A percentile compares a stretch with the other conserved stretches of the same genome.
phyloP scores from a whole-genome alignment of 2,797 vertebrate species.

The Lutjanus campechanus region DNA sequence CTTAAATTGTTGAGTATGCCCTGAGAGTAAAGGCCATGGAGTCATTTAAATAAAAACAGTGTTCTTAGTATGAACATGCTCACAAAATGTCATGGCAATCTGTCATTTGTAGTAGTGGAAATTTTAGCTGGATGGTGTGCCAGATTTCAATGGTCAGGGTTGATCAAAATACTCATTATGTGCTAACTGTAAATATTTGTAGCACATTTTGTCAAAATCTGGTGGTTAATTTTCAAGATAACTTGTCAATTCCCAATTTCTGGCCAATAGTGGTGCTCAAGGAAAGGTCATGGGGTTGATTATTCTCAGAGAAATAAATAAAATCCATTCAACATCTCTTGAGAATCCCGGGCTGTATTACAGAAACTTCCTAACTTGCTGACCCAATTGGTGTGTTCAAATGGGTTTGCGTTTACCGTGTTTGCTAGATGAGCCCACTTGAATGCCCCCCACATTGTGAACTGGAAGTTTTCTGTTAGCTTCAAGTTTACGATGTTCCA shows the following conservation, averaged over 20 bases:
- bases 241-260: conserved; percentile 1
- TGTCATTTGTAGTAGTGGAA: neutral
- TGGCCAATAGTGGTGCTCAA: neutral
- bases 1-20: conserved; percentile 34
- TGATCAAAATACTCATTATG: conserved; percentile 6
- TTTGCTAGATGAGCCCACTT: too few relatives aligned
- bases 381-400: too few relatives aligned
- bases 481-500: too few relatives aligned
- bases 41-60: conserved; percentile 27
- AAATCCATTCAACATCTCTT: conserved; percentile 29
- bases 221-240: neutral
- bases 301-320: conserved; percentile 12
- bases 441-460: too few relatives aligned
- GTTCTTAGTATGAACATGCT: conserved; percentile 1
- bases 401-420: too few relatives aligned
- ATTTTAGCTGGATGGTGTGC: neutral
- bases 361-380: too few relatives aligned
- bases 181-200: neutral
- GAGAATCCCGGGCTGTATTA: neutral
- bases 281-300: conserved; percentile 35
- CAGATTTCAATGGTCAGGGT: conserved; percentile 10
- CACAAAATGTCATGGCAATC: neutral
- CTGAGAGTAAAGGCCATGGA: conserved; percentile 52
- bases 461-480: too few relatives aligned
- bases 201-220: conserved; percentile 24